A percentile compares a stretch with the other conserved stretches of the same genome.
phyloP scores from a whole-genome alignment of 2,113 vertebrate species.

The Anhinga anhinga region DNA sequence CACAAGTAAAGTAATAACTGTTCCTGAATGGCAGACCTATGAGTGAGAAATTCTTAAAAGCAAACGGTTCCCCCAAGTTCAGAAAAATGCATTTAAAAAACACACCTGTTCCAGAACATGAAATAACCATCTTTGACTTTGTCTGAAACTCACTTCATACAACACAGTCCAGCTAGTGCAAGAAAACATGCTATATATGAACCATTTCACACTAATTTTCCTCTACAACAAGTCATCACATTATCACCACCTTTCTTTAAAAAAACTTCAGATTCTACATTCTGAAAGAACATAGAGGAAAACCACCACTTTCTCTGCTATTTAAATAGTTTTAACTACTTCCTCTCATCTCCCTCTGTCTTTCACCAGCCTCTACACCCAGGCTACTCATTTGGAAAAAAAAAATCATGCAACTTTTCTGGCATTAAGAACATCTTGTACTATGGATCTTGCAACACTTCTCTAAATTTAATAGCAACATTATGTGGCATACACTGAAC shows the following conservation, averaged over 20 bases:
- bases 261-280: not conserved
- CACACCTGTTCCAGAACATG: not conserved
- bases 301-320: not conserved
- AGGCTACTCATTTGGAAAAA: not conserved
- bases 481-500: not conserved
- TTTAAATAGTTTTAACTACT: not conserved
- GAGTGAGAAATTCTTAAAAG: not conserved
- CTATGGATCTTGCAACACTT: not conserved
- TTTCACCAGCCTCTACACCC: not conserved
- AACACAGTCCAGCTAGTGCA: not conserved
- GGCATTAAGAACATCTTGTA: not conserved
- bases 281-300: not conserved
- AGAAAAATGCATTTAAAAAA: not conserved
- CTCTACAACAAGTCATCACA: not conserved
- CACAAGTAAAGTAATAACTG: not conserved
- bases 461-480: not conserved
- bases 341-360: not conserved
- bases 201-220: not conserved
- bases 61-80: not conserved
- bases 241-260: not conserved
- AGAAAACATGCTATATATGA: not conserved
- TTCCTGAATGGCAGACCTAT: not conserved
- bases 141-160: not conserved
- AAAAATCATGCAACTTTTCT: not conserved
- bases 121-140: not conserved